Evolutionary conservation across 2,113 vertebrate species (phyloP).

Genomic region (Delphinus delphis): DNA sequence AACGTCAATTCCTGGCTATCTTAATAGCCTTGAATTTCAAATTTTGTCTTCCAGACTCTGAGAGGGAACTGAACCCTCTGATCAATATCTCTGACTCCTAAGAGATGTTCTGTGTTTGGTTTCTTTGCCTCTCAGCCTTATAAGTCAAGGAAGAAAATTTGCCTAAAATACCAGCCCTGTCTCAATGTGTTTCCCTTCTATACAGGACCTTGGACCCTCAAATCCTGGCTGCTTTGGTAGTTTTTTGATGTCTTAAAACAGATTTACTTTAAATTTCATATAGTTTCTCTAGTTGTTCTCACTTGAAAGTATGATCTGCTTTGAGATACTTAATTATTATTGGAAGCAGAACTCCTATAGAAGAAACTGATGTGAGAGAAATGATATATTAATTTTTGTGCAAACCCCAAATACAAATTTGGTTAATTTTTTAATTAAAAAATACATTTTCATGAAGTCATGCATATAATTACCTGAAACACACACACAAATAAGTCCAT

Average conservation of each 20-base stretch:
- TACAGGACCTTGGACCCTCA: background rate
- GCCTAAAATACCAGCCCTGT: background rate
- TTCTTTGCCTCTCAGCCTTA: background rate
- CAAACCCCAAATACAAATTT: background rate
- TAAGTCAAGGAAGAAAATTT: background rate
- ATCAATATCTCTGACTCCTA: background rate
- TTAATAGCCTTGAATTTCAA: background rate
- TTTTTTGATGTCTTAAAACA: background rate
- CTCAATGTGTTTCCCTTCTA: background rate
- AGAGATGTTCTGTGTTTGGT: background rate
- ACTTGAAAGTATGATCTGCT: conserved; percentile 1
- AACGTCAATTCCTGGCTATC: background rate
- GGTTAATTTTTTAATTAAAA: background rate
- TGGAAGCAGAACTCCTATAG: background rate
- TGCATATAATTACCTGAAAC: background rate
- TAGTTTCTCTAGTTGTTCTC: background rate
- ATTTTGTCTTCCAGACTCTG: conserved; percentile 8
- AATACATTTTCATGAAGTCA: background rate
- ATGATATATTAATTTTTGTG: background rate
- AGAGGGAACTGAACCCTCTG: background rate
- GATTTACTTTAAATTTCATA: background rate
- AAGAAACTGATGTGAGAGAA: background rate
- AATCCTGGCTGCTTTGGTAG: background rate
- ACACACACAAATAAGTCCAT: background rate
- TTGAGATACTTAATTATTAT: background rate